phyloP scores from a whole-genome alignment of 2,113 vertebrate species.

The Phaethon lepturus region DNA sequence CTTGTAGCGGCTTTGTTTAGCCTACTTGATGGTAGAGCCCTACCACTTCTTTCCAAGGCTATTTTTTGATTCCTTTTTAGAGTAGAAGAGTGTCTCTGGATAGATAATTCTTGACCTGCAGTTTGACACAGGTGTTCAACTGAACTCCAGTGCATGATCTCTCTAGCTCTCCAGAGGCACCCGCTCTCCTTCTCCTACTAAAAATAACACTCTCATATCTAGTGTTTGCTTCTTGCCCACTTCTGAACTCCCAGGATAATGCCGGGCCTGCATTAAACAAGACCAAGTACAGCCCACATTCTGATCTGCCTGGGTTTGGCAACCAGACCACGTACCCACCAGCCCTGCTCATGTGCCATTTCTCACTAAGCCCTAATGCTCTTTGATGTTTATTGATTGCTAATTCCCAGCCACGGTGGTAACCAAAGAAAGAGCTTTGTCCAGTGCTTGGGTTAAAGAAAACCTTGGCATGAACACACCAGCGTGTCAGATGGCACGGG shows the following conservation, averaged over 20 bases:
- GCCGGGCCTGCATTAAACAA: neutral
- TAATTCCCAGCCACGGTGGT: fast-evolving
- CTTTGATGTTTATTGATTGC: neutral
- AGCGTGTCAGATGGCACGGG: neutral
- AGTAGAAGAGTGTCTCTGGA: neutral
- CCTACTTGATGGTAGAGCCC: neutral
- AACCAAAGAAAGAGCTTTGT: neutral
- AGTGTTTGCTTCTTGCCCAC: neutral
- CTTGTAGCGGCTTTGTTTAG: neutral
- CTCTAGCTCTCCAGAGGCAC: neutral
- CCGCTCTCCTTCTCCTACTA: neutral
- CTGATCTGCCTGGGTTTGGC: neutral
- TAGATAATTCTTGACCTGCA: neutral
- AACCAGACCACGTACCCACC: neutral
- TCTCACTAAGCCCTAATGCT: fast-evolving
- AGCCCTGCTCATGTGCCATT: fast-evolving
- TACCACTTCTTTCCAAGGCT: neutral
- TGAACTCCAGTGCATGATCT: neutral
- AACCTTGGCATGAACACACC: neutral
- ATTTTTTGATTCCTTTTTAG: neutral
- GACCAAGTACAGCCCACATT: neutral
- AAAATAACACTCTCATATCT: neutral
- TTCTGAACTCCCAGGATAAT: neutral
- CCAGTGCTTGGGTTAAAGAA: neutral
- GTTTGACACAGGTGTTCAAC: fast-evolving